These are phyloP conservation scores for Cryptus armator DNA, from an alignment of 2,888 invertebrate species.

Conservation along the genomic window DNA sequence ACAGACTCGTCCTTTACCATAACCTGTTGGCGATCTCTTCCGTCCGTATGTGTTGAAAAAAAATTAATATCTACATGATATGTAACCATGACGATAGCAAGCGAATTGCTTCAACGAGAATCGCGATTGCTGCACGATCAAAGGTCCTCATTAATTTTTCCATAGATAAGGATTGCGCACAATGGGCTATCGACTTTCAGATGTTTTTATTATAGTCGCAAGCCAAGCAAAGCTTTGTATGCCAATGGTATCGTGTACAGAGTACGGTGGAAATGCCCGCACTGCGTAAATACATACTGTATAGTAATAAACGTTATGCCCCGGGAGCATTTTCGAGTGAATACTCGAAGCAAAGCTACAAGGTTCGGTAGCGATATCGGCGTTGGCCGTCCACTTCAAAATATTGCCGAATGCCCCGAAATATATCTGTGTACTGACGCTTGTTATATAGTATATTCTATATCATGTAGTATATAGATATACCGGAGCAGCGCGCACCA, in stretches of 20 bases:
- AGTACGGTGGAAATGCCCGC: slow-evolving; percentile 21
- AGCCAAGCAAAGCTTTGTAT: background rate
- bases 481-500: background rate
- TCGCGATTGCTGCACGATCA: too few species aligned
- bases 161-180: too few species aligned
- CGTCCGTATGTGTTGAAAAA: background rate
- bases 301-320: slow-evolving; percentile 12
- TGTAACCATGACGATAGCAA: too few species aligned
- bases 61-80: background rate
- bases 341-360: slow-evolving; percentile 43
- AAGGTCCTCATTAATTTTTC: too few species aligned
- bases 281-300: slow-evolving; percentile 47
- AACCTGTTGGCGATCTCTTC: background rate
- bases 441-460: slow-evolving; percentile 19
- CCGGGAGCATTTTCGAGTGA: slow-evolving; percentile 48
- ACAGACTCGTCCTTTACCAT: slow-evolving; percentile 5
- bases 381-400: slow-evolving; percentile 43
- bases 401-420: slow-evolving; percentile 38
- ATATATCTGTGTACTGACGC: slow-evolving; percentile 32
- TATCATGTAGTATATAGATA: background rate
- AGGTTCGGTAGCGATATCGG: slow-evolving; percentile 36
- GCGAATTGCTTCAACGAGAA: too few species aligned
- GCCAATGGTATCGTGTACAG: background rate
- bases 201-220: background rate
- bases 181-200: background rate